These are phyloP conservation scores for Acrossocheilus wenchowensis DNA, from an alignment of 2,797 vertebrate genomes.

Conservation along the genomic window DNA sequence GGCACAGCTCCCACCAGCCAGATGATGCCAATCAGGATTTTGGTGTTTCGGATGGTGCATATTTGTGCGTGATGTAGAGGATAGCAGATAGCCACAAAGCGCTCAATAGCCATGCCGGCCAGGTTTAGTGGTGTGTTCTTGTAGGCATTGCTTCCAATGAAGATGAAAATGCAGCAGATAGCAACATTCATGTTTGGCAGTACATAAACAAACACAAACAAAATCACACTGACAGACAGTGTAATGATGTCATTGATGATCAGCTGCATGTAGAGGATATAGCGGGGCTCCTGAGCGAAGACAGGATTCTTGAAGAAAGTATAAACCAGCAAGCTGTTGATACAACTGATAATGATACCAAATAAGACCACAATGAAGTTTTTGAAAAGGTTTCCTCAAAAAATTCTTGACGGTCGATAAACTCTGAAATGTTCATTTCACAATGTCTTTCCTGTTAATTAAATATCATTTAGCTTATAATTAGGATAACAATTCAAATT, in stretches of 20 bases:
- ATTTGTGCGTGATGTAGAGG: slow-evolving; percentile 51
- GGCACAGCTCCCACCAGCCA: slow-evolving; percentile 40
- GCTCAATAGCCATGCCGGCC: slow-evolving; percentile 48
- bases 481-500: background rate
- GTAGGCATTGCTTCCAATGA: background rate
- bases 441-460: background rate
- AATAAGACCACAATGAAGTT: slow-evolving; percentile 17
- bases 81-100: slow-evolving; percentile 48
- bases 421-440: background rate
- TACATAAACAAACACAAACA: slow-evolving; percentile 18
- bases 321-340: slow-evolving; percentile 43
- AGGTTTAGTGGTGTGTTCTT: slow-evolving; percentile 50
- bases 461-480: no score
- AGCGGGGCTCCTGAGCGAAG: slow-evolving; percentile 34
- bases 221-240: background rate
- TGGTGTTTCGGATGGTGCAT: slow-evolving; percentile 36
- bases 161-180: slow-evolving; percentile 24
- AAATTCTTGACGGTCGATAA: background rate
- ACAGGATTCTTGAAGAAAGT: slow-evolving; percentile 38
- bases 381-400: slow-evolving; percentile 14
- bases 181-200: background rate
- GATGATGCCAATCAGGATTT: slow-evolving; percentile 27
- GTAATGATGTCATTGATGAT: slow-evolving; percentile 47
- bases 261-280: slow-evolving; percentile 42
- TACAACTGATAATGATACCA: slow-evolving; percentile 25